phyloP scores from a whole-genome alignment of 2,797 vertebrate genomes.

The Leptoclinus maculatus region DNA sequence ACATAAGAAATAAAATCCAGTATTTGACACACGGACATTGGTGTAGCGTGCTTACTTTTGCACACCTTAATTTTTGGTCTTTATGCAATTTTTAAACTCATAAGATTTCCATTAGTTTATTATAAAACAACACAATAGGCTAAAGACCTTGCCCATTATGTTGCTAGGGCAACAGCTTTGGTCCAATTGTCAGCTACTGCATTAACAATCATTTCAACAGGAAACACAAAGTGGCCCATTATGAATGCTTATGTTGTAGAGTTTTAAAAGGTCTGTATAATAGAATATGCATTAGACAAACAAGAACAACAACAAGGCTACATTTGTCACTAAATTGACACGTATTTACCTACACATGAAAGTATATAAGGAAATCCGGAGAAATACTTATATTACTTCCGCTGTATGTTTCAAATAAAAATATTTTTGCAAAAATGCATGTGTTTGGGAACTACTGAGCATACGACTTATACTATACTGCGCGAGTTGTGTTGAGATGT shows the following conservation, averaged over 20 bases:
- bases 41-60: not conserved
- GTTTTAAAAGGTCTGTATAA: not conserved
- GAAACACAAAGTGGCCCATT: not conserved
- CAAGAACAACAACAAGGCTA: not conserved
- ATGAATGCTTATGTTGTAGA: not conserved
- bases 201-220: not conserved
- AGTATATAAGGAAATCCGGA: not conserved
- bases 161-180: not conserved
- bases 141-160: not conserved
- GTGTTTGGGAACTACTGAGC: not conserved
- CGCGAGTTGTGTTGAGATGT: not conserved
- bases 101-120: not conserved
- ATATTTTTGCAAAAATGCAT: not conserved
- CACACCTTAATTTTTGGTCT: not conserved
- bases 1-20: not conserved
- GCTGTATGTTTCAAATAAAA: not conserved
- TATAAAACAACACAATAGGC: not conserved
- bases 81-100: not conserved
- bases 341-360: not conserved
- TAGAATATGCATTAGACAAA: not conserved
- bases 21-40: not conserved
- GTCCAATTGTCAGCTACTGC: not conserved
- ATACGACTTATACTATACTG: accelerated
- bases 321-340: not conserved
- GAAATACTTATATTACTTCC: not conserved